Base-by-base conservation (phyloP, 2,888 invertebrate species). In the Microdon myrmicae region DNA sequence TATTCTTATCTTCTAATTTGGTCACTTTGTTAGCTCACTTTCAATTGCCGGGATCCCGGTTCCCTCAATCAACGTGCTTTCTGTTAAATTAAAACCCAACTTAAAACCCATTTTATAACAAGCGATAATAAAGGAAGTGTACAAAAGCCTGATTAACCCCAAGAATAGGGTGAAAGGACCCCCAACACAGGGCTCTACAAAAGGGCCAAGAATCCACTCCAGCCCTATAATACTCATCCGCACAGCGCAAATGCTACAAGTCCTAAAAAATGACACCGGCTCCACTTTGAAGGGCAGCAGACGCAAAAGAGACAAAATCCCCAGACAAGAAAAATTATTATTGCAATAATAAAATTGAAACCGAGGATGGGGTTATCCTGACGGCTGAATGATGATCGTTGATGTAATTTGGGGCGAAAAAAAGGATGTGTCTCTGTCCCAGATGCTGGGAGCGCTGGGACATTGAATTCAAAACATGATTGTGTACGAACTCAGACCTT, bases 281-380 rank as follows among this genome's bases (percentile, higher is more conserved):
- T 39, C 28, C 12, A 25, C 39, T 32, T 39, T 34, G 8, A 31
- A 31, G 22, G 34, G 14, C 14, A 32, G 28, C 20, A 38, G 39
- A 34, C 55, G 35, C 31, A 45, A 23, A 31, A 16, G 14, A 6
- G 14, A 22, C 12, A 34, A 38, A 47, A 47, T 41, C 35, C 38
- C 41, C 35, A 41, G 47, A 55, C 55, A 55, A 26, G 41, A 35
- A 38, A 47, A 55, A 47, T 55, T 47, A 41, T 41, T 47, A 55
- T 41, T 34, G 44, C 47, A 55, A 47, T 45, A 45, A 54, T 41
- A 47, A 47, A 47, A 47, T 34, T 12, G 44, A 35, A 10, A 19
- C 32, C 17, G 3, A 10, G 17, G 35, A 41, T 16, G 32, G 31
- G 16, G 20, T 14, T 22, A 10, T 13, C 23, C 17, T 17, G 29